Conservation (phyloP, 2,888 invertebrate species). For the Rhamnusium bicolor region DNA sequence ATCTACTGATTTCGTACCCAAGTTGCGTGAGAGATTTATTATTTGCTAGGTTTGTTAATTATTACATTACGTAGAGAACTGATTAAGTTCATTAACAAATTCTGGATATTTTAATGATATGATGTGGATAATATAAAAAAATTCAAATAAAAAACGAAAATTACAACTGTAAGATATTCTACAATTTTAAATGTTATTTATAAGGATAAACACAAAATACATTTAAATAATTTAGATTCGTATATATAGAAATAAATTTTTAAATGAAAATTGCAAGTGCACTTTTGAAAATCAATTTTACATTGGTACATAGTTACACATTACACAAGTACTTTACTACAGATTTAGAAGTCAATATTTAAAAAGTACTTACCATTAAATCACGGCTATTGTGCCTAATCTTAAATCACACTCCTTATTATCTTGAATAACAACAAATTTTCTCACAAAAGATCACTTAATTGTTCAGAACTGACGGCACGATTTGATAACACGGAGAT, state of each 20-base stretch:
- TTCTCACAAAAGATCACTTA: conserved; percentile 9
- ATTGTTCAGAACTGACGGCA: conserved; percentile 7
- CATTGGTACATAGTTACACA: too few relatives aligned
- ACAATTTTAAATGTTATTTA: too few relatives aligned
- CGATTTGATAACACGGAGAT: conserved; percentile 8
- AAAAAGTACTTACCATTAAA: conserved; percentile 11
- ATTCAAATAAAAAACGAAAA: too few relatives aligned
- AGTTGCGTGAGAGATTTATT: not conserved
- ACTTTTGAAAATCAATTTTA: not conserved
- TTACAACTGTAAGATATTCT: too few relatives aligned
- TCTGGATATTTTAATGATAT: too few relatives aligned
- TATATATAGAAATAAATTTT: too few relatives aligned
- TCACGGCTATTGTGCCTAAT: conserved; percentile 2
- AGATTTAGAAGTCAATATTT: not conserved
- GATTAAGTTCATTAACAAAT: too few relatives aligned
- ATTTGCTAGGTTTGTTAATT: not conserved
- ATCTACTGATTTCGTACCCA: not conserved
- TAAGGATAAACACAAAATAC: too few relatives aligned
- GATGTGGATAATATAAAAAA: too few relatives aligned
- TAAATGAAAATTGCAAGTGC: not conserved
- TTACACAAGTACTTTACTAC: not conserved
- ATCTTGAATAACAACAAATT: not conserved
- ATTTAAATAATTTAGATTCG: too few relatives aligned
- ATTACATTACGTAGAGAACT: too few relatives aligned
- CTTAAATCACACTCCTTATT: conserved; percentile 3